Percentiles rank a stretch among this genome's conserved stretches.
phyloP scores from a whole-genome alignment of 1,140 invertebrate species.

The Drosophila tsacasi region DNA sequence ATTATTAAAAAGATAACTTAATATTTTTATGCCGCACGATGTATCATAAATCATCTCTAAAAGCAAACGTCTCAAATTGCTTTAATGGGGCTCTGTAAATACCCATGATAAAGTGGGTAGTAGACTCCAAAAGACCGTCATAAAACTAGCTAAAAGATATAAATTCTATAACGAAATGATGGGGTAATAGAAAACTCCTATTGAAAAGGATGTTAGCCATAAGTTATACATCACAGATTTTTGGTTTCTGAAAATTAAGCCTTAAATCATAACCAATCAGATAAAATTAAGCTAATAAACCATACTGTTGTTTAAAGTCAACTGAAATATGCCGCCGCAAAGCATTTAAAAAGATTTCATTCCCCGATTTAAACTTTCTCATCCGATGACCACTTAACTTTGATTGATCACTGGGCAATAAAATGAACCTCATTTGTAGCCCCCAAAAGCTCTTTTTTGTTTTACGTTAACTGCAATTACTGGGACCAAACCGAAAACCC shows the following conservation, averaged over 20 bases:
- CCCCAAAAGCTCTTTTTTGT: conserved; percentile 22
- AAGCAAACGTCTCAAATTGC: conserved; percentile 6
- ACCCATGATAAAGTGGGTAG: conserved; percentile 11
- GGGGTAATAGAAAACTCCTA: neutral
- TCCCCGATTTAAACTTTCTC: conserved; percentile 32
- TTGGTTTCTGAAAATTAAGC: neutral
- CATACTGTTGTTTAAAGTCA: neutral
- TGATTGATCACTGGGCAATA: conserved; percentile 39
- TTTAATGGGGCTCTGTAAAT: conserved; percentile 17
- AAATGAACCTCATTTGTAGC: conserved; percentile 40
- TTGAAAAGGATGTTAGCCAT: conserved; percentile 10
- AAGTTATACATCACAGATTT: neutral
- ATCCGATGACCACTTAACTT: conserved; percentile 33
- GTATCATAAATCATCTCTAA: conserved; percentile 1
- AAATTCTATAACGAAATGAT: conserved; percentile 12
- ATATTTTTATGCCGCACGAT: neutral
- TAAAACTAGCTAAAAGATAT: conserved; percentile 2
- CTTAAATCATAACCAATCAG: neutral
- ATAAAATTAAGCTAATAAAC: conserved; percentile 4
- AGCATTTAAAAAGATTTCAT: conserved; percentile 15
- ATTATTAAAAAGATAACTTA: neutral
- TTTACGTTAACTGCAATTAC: conserved; percentile 51
- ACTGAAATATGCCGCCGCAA: conserved; percentile 6
- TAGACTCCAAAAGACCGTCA: neutral
- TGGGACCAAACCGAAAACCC: conserved; percentile 14